Evolutionary conservation across 2,797 vertebrate species (phyloP), one percentile per base, ranked within the genome.

Genomic region (Ficedula albicollis): DNA sequence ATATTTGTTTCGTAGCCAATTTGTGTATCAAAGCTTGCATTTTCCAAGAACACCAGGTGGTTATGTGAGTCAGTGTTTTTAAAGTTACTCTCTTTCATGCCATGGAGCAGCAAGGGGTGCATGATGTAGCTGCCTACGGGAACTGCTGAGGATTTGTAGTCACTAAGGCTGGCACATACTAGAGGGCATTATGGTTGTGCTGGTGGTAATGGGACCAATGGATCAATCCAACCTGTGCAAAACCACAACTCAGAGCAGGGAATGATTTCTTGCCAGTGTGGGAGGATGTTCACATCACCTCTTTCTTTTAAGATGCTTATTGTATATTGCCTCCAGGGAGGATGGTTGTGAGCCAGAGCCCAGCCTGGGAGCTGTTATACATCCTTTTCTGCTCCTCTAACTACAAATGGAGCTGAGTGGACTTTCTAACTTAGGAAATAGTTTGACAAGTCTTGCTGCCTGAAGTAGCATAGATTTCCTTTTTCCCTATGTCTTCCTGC

Each of bases 1-100:
- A 52, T 74, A 54, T 74, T 93, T 94, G 58, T 93, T 94, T 83
- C 9, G 17, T 68, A 52, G 91, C 63, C 94, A 87, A 70, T 77
- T 92, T 76, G 59, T 92, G 34, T 89, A 69, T 79, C 78, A 80
- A 83, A 91, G 41, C 52, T 84, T 67, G 44, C 56, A 64, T 93
- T 89, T 95, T 92, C 82, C 68, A 89, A 80, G 91, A 85, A 80
- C 54, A 19, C 68, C 82, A 80, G 91, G 87, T 74, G 82, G 87
- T 77, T 80, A 5, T 43, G 26, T 4, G 3, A 94, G 72, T 87
- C 72, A 52, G 17, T 83, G 75, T 66, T 83, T 95, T 91, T 56
- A 84, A 89, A 70, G 82, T 91, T 89, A 23, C 41, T 56, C 32
- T 55, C 69, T 94, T 84, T 84, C 75, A 30, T 41, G 84, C 41